Conservation (phyloP, 2,888 invertebrate genomes). For the Palloptera scutellata region DNA sequence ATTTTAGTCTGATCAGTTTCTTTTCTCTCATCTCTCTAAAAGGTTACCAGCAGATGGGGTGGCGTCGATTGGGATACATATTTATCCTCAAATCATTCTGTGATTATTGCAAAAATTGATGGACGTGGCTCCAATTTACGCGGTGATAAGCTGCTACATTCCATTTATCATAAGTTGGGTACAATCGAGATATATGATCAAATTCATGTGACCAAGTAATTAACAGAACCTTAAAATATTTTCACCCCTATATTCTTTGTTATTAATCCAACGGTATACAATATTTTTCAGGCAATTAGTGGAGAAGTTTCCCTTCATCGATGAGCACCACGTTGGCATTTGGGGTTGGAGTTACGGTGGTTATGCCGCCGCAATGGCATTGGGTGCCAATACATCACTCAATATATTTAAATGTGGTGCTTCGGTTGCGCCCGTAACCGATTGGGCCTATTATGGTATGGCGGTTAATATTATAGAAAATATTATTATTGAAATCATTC, state of each 20-base stretch:
- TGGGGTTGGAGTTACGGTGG: slow-evolving; percentile 99
- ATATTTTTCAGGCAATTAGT: slow-evolving; percentile 65
- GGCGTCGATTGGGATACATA: slow-evolving; percentile 86
- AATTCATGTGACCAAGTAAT: slow-evolving; percentile 76
- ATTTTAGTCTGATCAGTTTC: background rate
- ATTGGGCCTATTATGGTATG: slow-evolving; percentile 94
- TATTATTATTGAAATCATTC: background rate
- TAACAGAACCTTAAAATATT: background rate
- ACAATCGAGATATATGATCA: slow-evolving; percentile 92
- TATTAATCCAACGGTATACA: background rate
- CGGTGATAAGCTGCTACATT: slow-evolving; percentile 83
- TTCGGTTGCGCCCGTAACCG: slow-evolving; percentile 95
- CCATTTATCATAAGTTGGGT: slow-evolving; percentile 84
- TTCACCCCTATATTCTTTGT: background rate
- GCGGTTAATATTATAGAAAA: background rate
- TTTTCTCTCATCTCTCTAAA: background rate
- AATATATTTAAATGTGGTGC: slow-evolving; percentile 90
- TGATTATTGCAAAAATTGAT: slow-evolving; percentile 90
- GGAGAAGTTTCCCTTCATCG: slow-evolving; percentile 75
- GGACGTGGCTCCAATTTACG: slow-evolving; percentile 87
- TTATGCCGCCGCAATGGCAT: slow-evolving; percentile 86
- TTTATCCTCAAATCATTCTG: slow-evolving; percentile 81
- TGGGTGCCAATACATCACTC: slow-evolving; percentile 75
- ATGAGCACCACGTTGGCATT: slow-evolving; percentile 81
- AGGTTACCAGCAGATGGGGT: slow-evolving; percentile 71